Evolutionary conservation across 2,113 vertebrate genomes (phyloP), one percentile per base, ranked within the genome.

Genomic region (Chamaetylas fuelleborni): DNA sequence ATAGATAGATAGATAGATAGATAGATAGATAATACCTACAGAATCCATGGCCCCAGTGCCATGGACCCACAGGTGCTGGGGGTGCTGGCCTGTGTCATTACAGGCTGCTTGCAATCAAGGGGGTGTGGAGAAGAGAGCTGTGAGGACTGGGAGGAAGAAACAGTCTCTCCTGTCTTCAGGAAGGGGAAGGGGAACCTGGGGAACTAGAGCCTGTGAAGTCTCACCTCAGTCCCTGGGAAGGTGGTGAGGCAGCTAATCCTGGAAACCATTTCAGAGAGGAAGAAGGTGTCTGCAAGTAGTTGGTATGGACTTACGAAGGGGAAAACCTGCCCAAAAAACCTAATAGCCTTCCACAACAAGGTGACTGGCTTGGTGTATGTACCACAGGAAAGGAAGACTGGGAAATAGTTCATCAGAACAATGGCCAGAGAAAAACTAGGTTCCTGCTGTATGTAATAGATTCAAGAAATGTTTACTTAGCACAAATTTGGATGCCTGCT

Each of bases 401-500:
- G 22, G 18, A 85, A 87, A 79, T 33, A 91, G 31, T 65, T 36
- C 36, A 36, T 57, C 6, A 91, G 62, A 82, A 15, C 61, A 62
- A 51, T 77, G 66, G 61, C 58, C 84, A 54, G 19, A 62, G 14
- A 5, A 87, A 97, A 96, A 80, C 11, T 82, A 82, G 78, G 78
- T 85, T 90, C n/a, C 42, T 82, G 33, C 24, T 88, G 20, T 54
- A 40, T 18, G 16, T 50, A 94, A 92, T 31, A 77, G 34, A 91
- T 77, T 95, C 73, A 70, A 91, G 38, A 58, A 88, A 40, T 88
- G 82, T 96, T 96, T 94, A 74, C 36, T 65, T 93, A 56, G 34
- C 54, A 90, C 73, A 87, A 86, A 90, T 92, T 74, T 88, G 48
- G 38, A 70, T 94, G 81, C 12, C 65, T 91, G 16, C 62, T 78